Evolutionary conservation across 2,797 vertebrate genomes (phyloP).

Genomic region (Peromyscus nudipes): DNA sequence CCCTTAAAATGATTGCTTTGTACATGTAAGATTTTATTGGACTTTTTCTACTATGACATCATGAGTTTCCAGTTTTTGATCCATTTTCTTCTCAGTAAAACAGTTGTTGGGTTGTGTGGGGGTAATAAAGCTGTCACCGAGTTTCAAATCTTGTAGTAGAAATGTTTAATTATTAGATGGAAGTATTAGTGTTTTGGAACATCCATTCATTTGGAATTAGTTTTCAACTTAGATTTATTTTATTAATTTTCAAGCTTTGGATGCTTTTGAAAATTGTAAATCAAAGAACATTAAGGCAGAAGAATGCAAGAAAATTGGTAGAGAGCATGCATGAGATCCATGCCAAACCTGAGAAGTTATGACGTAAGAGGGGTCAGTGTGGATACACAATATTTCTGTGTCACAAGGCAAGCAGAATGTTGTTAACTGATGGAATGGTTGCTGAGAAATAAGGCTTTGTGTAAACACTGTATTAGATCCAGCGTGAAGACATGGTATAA

Average conservation of each 20-base stretch:
- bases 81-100: constrained; percentile 28
- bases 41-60: constrained; percentile 39
- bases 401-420: constrained; percentile 21
- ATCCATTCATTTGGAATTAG: constrained; percentile 29
- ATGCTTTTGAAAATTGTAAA: constrained; percentile 57
- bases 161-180: not conserved
- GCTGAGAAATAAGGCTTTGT: not conserved
- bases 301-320: not conserved
- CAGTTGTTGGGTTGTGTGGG: not conserved
- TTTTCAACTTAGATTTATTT: constrained; percentile 50
- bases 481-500: not conserved
- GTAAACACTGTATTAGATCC: not conserved
- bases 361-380: not conserved
- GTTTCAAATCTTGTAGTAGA: not conserved
- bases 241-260: constrained; percentile 39
- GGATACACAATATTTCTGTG: not conserved
- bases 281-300: not conserved
- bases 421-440: constrained; percentile 3
- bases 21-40: constrained; percentile 30
- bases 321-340: not conserved
- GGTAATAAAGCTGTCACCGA: not conserved
- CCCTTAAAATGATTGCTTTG: constrained; percentile 28
- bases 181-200: not conserved
- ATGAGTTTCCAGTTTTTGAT: constrained; percentile 48
- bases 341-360: not conserved